phyloP scores from a whole-genome alignment of 2,888 invertebrate species.

The Ophion slaviceki region DNA sequence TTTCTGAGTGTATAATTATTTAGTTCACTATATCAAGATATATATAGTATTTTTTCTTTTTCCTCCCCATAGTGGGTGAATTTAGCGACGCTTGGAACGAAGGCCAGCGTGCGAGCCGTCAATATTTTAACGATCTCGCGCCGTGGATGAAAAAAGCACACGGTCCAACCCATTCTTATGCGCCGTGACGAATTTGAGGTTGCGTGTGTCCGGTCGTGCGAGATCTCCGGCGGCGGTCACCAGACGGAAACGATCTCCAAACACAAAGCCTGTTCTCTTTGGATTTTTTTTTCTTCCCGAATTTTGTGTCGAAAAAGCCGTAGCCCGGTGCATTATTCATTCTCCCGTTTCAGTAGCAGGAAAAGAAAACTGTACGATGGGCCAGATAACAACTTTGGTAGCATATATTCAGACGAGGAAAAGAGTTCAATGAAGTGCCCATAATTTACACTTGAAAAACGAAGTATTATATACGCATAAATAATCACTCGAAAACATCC shows the following conservation, averaged over 20 bases:
- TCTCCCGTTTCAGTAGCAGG: neutral
- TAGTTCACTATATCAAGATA: no score
- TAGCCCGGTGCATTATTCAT: slow-evolving; percentile 7
- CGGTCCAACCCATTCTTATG: neutral
- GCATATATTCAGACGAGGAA: slow-evolving; percentile 12
- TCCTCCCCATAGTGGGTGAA: no score
- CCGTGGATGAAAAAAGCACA: neutral
- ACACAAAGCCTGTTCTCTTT: slow-evolving; percentile 36
- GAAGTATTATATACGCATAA: neutral
- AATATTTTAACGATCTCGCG: neutral
- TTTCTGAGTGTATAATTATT: no score
- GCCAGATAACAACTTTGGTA: neutral
- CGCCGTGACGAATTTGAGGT: slow-evolving; percentile 10
- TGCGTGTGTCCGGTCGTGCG: slow-evolving; percentile 38
- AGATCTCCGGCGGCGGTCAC: slow-evolving; percentile 27
- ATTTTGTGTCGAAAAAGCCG: neutral
- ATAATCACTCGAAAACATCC: slow-evolving; percentile 13
- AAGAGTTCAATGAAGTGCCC: slow-evolving; percentile 30
- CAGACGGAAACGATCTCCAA: slow-evolving; percentile 50
- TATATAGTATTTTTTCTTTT: no score
- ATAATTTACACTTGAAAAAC: slow-evolving; percentile 42
- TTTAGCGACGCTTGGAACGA: no score
- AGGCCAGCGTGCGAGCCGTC: neutral
- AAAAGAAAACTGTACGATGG: slow-evolving; percentile 6
- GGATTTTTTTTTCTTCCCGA: slow-evolving; percentile 5